phyloP scores from a whole-genome alignment of 2,113 vertebrate genomes.

The Corythaeola cristata region DNA sequence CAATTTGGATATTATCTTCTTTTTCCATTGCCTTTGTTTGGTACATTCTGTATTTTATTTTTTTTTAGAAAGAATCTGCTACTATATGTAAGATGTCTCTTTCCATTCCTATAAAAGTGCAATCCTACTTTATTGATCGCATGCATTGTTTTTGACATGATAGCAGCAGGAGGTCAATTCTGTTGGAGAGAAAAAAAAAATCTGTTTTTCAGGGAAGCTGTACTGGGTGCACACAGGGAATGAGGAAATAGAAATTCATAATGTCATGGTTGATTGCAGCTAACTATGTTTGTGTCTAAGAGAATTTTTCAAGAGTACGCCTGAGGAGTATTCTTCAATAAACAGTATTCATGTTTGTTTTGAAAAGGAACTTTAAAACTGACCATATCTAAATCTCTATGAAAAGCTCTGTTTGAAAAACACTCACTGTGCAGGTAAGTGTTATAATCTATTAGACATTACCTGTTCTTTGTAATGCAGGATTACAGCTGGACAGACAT shows the following conservation, averaged over 20 bases:
- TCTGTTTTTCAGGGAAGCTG: constrained; percentile 25
- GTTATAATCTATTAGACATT: constrained; percentile 62
- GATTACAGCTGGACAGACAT: constrained; percentile 98
- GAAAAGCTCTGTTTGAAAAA: constrained; percentile 68
- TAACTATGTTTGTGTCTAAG: constrained; percentile 59
- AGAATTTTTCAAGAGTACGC: constrained; percentile 60
- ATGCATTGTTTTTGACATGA: constrained; percentile 6
- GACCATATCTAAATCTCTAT: constrained; percentile 61
- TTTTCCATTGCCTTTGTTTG: constrained; percentile 21
- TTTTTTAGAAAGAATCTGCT: constrained; percentile 35
- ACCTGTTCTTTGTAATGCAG: constrained; percentile 75
- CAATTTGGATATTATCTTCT: constrained; percentile 59
- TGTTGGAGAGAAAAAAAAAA: not conserved
- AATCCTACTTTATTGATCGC: constrained; percentile 13
- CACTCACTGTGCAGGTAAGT: constrained; percentile 58
- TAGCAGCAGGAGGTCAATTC: constrained; percentile 1
- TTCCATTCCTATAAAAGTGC: constrained; percentile 38
- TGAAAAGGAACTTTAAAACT: constrained; percentile 68
- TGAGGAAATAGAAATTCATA: constrained; percentile 18
- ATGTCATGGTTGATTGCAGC: constrained; percentile 45
- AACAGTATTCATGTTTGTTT: constrained; percentile 58
- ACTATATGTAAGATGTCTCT: constrained; percentile 38
- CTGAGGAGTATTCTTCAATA: constrained; percentile 58
- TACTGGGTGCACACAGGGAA: constrained; percentile 11
- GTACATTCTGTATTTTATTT: constrained; percentile 35